Evolutionary conservation across 92 coral and sea anemone species (phyloP).

Genomic region (Porites cylindrica): DNA sequence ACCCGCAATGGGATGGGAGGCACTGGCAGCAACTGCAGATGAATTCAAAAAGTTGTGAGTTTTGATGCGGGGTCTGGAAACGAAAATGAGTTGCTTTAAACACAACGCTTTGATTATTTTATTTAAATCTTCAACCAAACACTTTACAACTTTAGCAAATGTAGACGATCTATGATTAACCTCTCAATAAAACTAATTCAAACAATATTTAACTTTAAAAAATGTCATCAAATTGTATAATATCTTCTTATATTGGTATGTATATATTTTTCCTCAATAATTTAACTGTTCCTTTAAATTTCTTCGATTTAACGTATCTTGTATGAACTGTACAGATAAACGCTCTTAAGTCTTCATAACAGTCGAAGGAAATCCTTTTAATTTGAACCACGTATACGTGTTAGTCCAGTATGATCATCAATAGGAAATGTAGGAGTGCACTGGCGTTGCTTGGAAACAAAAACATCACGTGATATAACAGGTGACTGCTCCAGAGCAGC

Average conservation of each 20-base stretch:
- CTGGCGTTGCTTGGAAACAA: too few species aligned
- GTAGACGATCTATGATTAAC: background rate
- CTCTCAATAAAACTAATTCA: conserved; percentile 10
- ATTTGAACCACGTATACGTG: too few species aligned
- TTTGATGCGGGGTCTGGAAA: too few species aligned
- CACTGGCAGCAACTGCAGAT: too few species aligned
- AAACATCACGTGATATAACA: too few species aligned
- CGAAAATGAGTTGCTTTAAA: background rate
- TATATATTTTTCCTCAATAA: conserved; percentile 27
- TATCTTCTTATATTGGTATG: conserved; percentile 6
- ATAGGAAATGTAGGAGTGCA: too few species aligned
- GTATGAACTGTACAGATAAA: background rate
- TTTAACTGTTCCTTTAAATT: conserved; percentile 11
- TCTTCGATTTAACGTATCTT: background rate
- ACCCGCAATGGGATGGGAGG: too few species aligned
- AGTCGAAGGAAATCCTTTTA: too few species aligned
- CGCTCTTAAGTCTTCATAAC: background rate
- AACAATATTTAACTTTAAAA: conserved; percentile 18
- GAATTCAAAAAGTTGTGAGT: too few species aligned
- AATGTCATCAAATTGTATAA: background rate
- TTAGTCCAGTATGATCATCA: too few species aligned
- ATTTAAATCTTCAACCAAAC: conserved; percentile 21
- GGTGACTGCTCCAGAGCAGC: too few species aligned
- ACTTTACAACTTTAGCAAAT: conserved; percentile 7
- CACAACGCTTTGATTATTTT: background rate